Conservation (phyloP, 92 coral and sea anemone species). For the Epizoanthus stellaris region DNA sequence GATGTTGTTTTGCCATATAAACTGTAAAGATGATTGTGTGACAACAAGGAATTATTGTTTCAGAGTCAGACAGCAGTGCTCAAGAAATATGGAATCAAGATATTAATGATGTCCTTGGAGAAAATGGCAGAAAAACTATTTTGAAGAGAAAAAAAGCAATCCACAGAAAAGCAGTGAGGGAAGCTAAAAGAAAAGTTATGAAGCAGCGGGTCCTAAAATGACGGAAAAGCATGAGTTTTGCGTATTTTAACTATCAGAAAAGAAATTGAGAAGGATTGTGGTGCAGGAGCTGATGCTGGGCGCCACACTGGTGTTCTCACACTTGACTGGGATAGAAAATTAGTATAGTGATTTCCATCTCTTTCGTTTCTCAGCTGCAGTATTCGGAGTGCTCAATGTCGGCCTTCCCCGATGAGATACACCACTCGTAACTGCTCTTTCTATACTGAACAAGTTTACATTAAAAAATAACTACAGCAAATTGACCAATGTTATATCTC, state of each 20-base stretch:
- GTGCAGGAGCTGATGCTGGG: constrained; percentile 64
- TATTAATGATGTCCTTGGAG: neutral
- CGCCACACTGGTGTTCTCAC: constrained; percentile 55
- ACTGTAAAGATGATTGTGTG: too few relatives aligned
- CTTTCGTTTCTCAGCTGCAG: neutral
- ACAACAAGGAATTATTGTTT: constrained; percentile 27
- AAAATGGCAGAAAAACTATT: constrained; percentile 5
- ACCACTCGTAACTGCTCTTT: too few relatives aligned
- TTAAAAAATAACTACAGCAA: too few relatives aligned
- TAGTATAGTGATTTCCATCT: neutral
- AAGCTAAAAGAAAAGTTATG: constrained; percentile 36
- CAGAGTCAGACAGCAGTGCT: constrained; percentile 37
- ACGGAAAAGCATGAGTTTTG: constrained; percentile 47
- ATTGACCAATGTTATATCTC: too few relatives aligned
- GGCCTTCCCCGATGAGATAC: too few relatives aligned
- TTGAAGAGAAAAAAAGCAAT: constrained; percentile 39
- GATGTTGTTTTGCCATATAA: too few relatives aligned
- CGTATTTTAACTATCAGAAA: constrained; percentile 40
- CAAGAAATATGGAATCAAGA: neutral
- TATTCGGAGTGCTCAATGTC: too few relatives aligned
- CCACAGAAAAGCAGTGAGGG: constrained; percentile 55
- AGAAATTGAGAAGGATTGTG: constrained; percentile 56
- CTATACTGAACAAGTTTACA: too few relatives aligned
- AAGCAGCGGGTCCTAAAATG: constrained; percentile 55
- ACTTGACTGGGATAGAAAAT: constrained; percentile 47